phyloP scores from a whole-genome alignment of 2,888 invertebrate species.

The Drosophila cracens region DNA sequence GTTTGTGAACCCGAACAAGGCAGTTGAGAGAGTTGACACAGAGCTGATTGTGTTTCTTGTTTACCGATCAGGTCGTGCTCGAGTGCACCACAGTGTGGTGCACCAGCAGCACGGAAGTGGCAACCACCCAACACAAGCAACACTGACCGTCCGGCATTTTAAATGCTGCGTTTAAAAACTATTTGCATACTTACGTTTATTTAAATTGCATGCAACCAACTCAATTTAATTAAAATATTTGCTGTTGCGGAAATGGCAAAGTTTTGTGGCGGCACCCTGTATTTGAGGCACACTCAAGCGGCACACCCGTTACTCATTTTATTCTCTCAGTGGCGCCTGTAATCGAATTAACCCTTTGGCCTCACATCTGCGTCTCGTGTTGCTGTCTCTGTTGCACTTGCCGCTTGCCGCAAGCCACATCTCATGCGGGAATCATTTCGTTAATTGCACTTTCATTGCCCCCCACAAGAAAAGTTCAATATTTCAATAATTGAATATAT shows the following conservation, averaged over 20 bases:
- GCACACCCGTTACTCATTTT: constrained; percentile 38
- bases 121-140: not conserved
- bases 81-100: constrained; percentile 40
- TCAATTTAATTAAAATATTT: constrained; percentile 20
- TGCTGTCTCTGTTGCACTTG: constrained; percentile 45
- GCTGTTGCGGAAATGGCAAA: constrained; percentile 14
- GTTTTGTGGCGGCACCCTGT: constrained; percentile 38
- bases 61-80: constrained; percentile 36
- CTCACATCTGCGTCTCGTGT: constrained; percentile 6
- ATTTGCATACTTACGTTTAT: constrained; percentile 20
- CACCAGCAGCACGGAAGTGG: constrained; percentile 34
- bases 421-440: constrained; percentile 38
- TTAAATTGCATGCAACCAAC: constrained; percentile 15
- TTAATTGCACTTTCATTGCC: constrained; percentile 77
- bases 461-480: constrained; percentile 57
- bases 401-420: constrained; percentile 18
- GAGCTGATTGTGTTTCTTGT: constrained; percentile 7
- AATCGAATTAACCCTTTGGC: constrained; percentile 79
- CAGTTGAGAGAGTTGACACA: constrained; percentile 33
- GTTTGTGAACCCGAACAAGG: constrained; percentile 34
- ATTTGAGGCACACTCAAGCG: constrained; percentile 32
- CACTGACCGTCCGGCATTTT: constrained; percentile 32
- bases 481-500: constrained; percentile 64
- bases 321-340: constrained; percentile 27
- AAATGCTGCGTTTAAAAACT: constrained; percentile 29